Evolutionary conservation across 2,797 vertebrate species (phyloP).

Genomic region (Crotalus adamanteus): DNA sequence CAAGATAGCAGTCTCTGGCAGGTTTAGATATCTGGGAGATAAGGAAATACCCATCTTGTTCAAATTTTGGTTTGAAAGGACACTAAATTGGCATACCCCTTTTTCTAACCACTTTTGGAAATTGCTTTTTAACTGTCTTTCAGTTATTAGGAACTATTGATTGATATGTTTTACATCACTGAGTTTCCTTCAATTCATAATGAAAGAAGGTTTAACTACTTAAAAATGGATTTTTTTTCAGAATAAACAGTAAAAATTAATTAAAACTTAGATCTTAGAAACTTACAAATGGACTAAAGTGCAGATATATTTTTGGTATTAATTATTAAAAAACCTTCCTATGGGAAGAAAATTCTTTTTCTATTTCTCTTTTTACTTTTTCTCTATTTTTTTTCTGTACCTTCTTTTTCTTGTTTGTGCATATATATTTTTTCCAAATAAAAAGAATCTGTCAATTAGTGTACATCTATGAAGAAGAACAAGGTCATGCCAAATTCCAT

Average conservation of each 20-base stretch:
- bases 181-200: background rate
- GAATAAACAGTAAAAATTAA: background rate
- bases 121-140: background rate
- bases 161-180: background rate
- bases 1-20: background rate
- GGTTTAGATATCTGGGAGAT: background rate
- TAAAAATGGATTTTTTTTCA: background rate
- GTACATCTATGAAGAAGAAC: background rate
- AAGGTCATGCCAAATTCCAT: background rate
- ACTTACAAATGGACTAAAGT: background rate
- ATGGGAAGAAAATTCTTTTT: background rate
- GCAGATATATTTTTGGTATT: background rate
- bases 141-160: background rate
- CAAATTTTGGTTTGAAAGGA: background rate
- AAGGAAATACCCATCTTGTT: background rate
- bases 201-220: background rate
- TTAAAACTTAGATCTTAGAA: background rate
- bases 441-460: background rate
- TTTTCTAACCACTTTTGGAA: background rate
- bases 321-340: background rate
- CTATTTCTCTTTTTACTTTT: background rate
- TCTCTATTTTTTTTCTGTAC: background rate
- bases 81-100: background rate
- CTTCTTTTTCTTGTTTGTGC: background rate
- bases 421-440: background rate